Evolutionary conservation across 1,140 invertebrate genomes (phyloP).

Genomic region (Halictus rubicundus): DNA sequence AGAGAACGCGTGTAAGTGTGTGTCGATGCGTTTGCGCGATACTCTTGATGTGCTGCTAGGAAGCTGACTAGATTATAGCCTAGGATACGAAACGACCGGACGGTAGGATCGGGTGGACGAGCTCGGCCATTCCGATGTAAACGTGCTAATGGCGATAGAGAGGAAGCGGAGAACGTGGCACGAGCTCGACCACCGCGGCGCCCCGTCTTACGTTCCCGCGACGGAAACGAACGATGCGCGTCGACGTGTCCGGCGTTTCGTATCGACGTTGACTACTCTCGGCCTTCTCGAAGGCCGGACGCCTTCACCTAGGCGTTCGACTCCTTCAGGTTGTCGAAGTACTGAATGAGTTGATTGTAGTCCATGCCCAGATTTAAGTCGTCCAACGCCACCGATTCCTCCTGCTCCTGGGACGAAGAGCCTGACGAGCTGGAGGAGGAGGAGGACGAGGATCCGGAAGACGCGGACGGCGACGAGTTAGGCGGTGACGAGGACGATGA

Average conservation of each 20-base stretch:
- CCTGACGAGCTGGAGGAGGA: constrained; percentile 67
- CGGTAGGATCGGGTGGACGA: constrained; percentile 17
- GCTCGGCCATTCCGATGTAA: constrained; percentile 21
- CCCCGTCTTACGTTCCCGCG: not conserved
- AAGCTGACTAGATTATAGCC: constrained; percentile 80
- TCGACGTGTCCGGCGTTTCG: constrained; percentile 52
- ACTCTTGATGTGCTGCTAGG: constrained; percentile 77
- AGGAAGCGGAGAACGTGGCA: constrained; percentile 27
- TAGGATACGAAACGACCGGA: constrained; percentile 69
- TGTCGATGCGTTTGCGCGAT: constrained; percentile 56
- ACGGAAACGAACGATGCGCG: constrained; percentile 20
- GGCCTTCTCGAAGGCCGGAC: constrained; percentile 61
- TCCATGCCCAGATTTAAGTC: constrained; percentile 94
- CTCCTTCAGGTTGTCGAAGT: constrained; percentile 97
- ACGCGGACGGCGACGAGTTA: constrained; percentile 58
- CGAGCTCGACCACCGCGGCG: not conserved
- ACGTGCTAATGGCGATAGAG: constrained; percentile 31
- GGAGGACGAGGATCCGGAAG: constrained; percentile 59
- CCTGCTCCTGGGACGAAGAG: constrained; percentile 69
- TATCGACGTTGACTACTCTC: constrained; percentile 69
- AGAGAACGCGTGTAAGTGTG: constrained; percentile 9
- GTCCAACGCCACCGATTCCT: constrained; percentile 85
- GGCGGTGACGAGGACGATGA: constrained; percentile 58
- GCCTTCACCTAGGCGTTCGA: constrained; percentile 77
- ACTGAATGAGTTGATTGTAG: constrained; percentile 98